Conservation (phyloP, 2,888 invertebrate species). For the Sesia apiformis region DNA sequence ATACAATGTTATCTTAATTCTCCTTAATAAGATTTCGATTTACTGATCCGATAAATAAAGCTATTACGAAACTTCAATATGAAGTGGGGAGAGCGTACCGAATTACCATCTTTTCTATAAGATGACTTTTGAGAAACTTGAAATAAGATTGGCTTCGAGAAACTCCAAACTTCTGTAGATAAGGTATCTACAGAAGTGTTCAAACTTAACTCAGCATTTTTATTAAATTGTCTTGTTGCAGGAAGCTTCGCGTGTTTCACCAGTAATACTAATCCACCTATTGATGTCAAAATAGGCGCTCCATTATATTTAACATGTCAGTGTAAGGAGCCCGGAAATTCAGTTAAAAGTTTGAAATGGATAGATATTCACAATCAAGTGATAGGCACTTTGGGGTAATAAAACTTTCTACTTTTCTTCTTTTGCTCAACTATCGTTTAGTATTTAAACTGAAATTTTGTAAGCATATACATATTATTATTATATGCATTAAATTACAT, state of each 20-base stretch:
- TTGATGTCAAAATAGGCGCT: conserved; percentile 27
- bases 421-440: too few species aligned
- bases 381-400: conserved; percentile 39
- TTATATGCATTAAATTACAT: too few species aligned
- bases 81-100: conserved; percentile 3
- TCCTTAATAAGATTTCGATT: conserved; percentile 5
- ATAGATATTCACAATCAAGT: conserved; percentile 26
- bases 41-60: conserved; percentile 23
- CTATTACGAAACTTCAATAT: conserved; percentile 19
- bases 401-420: conserved; percentile 5
- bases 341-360: conserved; percentile 32
- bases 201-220: too few species aligned
- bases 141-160: conserved; percentile 29
- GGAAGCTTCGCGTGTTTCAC: conserved; percentile 38
- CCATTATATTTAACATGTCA: conserved; percentile 42
- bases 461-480: too few species aligned
- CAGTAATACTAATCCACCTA: conserved; percentile 17
- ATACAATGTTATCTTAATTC: background rate
- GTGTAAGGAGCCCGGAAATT: conserved; percentile 29
- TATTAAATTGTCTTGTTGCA: conserved; percentile 18
- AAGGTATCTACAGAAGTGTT: too few species aligned
- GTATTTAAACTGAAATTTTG: too few species aligned
- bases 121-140: conserved; percentile 33
- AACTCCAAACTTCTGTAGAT: background rate
- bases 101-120: conserved; percentile 29